Percentiles rank a stretch among this genome's conserved stretches.
Evolutionary conservation across 2,113 vertebrate genomes (phyloP).

Genomic region (Gallinago undulata): DNA sequence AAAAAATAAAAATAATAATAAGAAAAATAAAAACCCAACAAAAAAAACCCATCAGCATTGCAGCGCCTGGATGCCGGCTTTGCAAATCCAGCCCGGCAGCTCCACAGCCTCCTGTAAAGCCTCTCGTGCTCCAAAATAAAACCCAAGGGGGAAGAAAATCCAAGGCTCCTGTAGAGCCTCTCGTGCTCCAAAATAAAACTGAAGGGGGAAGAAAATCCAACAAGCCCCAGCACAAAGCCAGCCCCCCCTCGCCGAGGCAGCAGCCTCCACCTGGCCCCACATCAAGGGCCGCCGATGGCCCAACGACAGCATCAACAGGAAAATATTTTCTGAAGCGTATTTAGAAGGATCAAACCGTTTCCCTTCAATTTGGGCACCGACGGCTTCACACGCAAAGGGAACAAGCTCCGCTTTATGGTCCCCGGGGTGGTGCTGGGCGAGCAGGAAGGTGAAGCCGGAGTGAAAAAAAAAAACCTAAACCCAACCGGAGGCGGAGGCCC

Average conservation of each 20-base stretch:
- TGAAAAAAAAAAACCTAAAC: not conserved
- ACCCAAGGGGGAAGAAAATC: too few relatives aligned
- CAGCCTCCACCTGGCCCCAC: slow-evolving; percentile 31
- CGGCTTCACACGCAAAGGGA: slow-evolving; percentile 2
- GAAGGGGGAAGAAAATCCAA: not conserved
- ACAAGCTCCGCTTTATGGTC: slow-evolving; percentile 39
- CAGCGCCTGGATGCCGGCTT: not conserved
- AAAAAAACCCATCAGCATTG: not conserved
- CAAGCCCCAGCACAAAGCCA: not conserved
- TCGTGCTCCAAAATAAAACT: not conserved
- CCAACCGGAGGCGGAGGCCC: not conserved
- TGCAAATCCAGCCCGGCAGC: not conserved
- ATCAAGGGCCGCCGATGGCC: not conserved
- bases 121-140: too few relatives aligned
- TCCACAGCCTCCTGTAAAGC: not conserved
- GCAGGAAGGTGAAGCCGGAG: not conserved
- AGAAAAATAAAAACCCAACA: not conserved
- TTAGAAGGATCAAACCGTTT: slow-evolving; percentile 16
- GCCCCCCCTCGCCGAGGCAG: not conserved
- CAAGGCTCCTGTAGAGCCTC: not conserved
- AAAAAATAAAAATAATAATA: not conserved
- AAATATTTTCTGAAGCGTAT: slow-evolving; percentile 26
- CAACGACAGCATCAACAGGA: not conserved
- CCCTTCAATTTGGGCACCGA: not conserved
- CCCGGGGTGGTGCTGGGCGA: not conserved